A percentile compares a stretch with the other conserved stretches of the same genome.
Conservation (phyloP, 1,140 invertebrate species). For the Trachymyrmex cornetzi region DNA sequence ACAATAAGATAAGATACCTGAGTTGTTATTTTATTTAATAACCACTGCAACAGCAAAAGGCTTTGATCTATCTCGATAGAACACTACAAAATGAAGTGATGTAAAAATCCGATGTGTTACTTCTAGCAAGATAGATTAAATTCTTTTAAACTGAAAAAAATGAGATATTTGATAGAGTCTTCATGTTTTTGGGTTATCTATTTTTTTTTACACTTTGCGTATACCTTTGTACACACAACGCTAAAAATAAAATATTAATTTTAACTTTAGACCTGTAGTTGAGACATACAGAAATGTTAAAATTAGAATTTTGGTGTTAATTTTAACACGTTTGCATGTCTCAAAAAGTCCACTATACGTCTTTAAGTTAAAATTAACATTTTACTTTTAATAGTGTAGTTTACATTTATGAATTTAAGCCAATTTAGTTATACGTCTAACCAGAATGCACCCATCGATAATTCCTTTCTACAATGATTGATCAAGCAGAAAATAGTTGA, state of each 20-base stretch:
- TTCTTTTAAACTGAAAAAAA: neutral
- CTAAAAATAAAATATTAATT: no score
- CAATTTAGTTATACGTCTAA: conserved; percentile 17
- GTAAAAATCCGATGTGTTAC: neutral
- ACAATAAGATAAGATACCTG: no score
- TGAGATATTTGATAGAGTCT: neutral
- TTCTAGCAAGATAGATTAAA: neutral
- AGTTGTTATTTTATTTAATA: neutral
- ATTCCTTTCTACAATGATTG: conserved; percentile 27
- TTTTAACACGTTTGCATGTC: no score
- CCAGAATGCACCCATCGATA: conserved; percentile 6
- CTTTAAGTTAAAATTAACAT: no score
- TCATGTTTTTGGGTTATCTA: neutral
- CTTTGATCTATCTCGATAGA: no score
- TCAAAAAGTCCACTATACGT: no score
- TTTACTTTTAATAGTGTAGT: no score
- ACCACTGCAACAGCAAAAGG: neutral
- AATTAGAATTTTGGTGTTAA: no score
- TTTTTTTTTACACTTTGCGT: neutral
- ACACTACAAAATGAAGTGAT: no score
- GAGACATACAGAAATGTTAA: no score
- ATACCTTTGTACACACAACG: neutral
- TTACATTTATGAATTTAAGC: neutral
- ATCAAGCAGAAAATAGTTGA: conserved; percentile 37
- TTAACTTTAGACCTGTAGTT: no score